phyloP scores from a whole-genome alignment of 2,888 invertebrate species.

The Cheilosia urbana region DNA sequence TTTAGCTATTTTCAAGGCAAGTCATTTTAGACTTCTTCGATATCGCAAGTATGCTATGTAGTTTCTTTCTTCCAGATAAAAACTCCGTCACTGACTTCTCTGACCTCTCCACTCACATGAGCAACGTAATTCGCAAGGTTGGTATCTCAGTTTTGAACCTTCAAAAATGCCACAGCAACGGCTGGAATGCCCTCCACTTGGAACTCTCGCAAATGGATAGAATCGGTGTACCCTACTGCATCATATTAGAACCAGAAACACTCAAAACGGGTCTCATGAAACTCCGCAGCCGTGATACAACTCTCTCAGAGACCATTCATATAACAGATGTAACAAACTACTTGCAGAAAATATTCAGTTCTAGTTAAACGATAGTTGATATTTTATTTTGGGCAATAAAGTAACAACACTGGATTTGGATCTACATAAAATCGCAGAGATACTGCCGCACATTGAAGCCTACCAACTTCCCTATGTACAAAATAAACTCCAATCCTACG shows the following conservation, averaged over 20 bases:
- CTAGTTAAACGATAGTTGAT: slow-evolving; percentile 52
- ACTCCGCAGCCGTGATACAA: slow-evolving; percentile 87
- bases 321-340: slow-evolving; percentile 87
- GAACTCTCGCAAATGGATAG: slow-evolving; percentile 85
- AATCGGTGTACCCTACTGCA: slow-evolving; percentile 89
- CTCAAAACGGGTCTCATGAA: slow-evolving; percentile 89
- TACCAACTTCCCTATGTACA: slow-evolving; percentile 90
- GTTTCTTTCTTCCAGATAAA: slow-evolving; percentile 76
- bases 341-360: slow-evolving; percentile 85
- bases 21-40: background rate
- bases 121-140: slow-evolving; percentile 84
- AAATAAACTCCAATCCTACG: slow-evolving; percentile 92
- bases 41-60: background rate
- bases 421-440: slow-evolving; percentile 88
- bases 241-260: slow-evolving; percentile 88
- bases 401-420: background rate
- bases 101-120: slow-evolving; percentile 86
- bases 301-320: slow-evolving; percentile 89
- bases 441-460: slow-evolving; percentile 91
- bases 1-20: slow-evolving; percentile 84
- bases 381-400: slow-evolving; percentile 55
- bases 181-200: slow-evolving; percentile 78
- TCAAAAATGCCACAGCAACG: slow-evolving; percentile 77
- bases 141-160: slow-evolving; percentile 83
- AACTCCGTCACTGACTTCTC: slow-evolving; percentile 83